These are phyloP conservation scores for Notoglanidium macrostoma DNA, from an alignment of 2,797 vertebrate species.

Conservation along the genomic window DNA sequence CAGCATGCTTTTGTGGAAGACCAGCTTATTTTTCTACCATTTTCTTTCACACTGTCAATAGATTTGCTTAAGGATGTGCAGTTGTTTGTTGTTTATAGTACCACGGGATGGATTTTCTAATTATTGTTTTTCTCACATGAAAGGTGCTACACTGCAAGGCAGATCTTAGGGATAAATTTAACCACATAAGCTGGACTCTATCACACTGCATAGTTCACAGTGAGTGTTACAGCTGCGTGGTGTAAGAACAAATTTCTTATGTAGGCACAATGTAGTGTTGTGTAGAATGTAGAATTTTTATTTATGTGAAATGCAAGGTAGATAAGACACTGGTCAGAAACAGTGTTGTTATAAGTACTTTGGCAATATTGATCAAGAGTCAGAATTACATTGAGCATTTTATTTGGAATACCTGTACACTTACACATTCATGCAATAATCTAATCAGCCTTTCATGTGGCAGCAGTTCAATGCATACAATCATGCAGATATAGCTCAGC, in stretches of 20 bases:
- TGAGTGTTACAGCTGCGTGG: background rate
- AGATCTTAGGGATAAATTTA: slow-evolving; percentile 11
- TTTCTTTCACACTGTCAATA: background rate
- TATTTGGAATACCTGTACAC: background rate
- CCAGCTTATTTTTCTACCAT: background rate
- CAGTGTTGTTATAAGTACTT: background rate
- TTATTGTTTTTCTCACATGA: background rate
- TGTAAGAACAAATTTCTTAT: background rate
- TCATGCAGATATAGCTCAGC: background rate
- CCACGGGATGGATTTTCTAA: background rate
- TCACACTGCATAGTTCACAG: background rate
- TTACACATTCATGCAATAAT: background rate
- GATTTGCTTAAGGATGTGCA: background rate
- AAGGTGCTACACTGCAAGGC: background rate
- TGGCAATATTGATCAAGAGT: background rate
- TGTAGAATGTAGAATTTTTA: background rate
- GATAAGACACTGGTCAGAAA: background rate
- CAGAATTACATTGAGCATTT: background rate
- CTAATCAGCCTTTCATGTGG: background rate
- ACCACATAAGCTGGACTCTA: background rate
- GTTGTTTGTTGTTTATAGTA: slow-evolving; percentile 15
- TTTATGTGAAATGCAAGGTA: background rate
- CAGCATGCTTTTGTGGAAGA: background rate
- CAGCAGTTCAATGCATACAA: background rate
- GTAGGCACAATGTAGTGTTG: background rate